Evolutionary conservation across 2,888 invertebrate genomes (phyloP), one percentile per base, ranked within the genome.

Genomic region (Cryptocephalus moraei): DNA sequence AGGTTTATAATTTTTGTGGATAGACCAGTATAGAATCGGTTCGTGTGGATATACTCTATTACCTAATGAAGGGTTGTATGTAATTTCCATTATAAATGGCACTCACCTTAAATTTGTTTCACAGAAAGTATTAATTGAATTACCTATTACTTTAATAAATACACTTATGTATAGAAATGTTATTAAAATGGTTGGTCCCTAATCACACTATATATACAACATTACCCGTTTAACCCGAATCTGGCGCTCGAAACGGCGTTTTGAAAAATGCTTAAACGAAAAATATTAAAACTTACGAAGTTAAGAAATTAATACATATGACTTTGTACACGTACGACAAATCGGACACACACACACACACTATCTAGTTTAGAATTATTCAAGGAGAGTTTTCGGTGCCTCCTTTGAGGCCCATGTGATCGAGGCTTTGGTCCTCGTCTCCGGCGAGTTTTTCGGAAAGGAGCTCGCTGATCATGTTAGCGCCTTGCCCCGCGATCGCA

Each of bases 221-320:
- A 68, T 61, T 67, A 69, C 70, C 70, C 70, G 70, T 69, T 60
- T 66, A 60, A 62, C 65, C 69, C 69, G 68, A 69, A 67, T 62
- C 55, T 57, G 62, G 55, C 47, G 49, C 49, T 49, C 52, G 53
- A 49, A 55, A 54, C 55, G 50, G 49, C 56, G 59, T 40, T 32
- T 32, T 32, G 39, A 32, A 32, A 33, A 36, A 36, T 36, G 36
- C 36, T n/a, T 11, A 36, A 36, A 36, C 6, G 31, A 13, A 10
- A 40, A 40, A 39, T 32, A 33, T 14, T 11, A 45, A 39, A 39
- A 14, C 39, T 32, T 36, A 43, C 36, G 12, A 36, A 36, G 2
- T 12, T 11, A 36, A 36, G 11, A 36, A 36, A 39, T 36, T 14
- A 43, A 43, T 32, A 32, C 8, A 39, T 36, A 10, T 11, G n/a